These are phyloP conservation scores for Trichacis sp. DNA, from an alignment of 2,888 invertebrate species.

Conservation along the genomic window DNA sequence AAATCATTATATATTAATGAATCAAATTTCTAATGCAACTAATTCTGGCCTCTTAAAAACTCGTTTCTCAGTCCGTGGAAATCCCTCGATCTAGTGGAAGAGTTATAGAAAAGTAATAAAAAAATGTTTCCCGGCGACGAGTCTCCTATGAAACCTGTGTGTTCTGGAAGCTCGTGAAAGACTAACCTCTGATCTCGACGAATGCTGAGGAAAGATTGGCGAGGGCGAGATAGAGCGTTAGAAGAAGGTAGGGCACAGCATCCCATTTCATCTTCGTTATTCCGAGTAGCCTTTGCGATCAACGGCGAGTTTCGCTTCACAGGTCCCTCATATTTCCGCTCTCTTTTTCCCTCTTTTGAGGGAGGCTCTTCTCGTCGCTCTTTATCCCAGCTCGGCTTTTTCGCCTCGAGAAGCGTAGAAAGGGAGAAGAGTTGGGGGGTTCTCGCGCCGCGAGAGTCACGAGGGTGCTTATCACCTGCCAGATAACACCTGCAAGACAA, in stretches of 20 bases:
- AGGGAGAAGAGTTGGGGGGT: constrained; percentile 14
- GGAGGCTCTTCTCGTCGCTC: constrained; percentile 8
- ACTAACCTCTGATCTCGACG: constrained; percentile 54
- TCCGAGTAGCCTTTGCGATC: constrained; percentile 38
- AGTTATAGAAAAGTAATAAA: too few relatives aligned
- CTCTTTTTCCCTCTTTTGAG: neutral
- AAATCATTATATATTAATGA: too few relatives aligned
- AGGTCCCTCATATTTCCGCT: constrained; percentile 40
- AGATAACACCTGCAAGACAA: constrained; percentile 50
- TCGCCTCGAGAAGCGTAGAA: constrained; percentile 11
- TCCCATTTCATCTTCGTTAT: constrained; percentile 61
- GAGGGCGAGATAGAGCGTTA: constrained; percentile 49
- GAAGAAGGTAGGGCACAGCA: constrained; percentile 49
- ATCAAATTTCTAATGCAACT: too few relatives aligned
- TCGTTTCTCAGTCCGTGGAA: too few relatives aligned
- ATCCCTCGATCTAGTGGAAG: too few relatives aligned
- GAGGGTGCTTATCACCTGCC: constrained; percentile 53
- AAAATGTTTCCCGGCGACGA: too few relatives aligned
- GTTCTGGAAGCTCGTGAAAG: neutral
- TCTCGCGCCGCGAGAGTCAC: constrained; percentile 28
- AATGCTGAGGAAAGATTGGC: constrained; percentile 52
- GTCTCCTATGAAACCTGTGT: too few relatives aligned
- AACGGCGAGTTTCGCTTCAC: constrained; percentile 35
- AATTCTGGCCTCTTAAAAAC: too few relatives aligned
- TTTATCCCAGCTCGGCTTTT: constrained; percentile 5